Conservation (phyloP, 2,113 vertebrate species). For the Bufo gargarizans region DNA sequence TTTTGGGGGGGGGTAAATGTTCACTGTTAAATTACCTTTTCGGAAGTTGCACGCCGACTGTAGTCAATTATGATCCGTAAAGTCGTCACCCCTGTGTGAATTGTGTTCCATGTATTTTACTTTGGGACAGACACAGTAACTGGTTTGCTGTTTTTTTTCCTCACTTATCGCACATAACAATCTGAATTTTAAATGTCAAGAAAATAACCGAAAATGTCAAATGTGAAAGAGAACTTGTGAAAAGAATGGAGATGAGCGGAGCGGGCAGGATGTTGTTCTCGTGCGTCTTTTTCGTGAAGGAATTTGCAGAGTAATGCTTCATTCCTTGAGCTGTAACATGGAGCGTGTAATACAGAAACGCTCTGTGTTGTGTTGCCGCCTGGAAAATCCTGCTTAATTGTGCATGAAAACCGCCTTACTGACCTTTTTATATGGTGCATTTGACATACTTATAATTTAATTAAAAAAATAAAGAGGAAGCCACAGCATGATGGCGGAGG, state of each 20-base stretch:
- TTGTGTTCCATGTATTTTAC: not conserved
- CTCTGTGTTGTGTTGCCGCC: not conserved
- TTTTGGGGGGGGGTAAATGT: no score
- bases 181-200: slow-evolving; percentile 44
- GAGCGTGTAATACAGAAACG: not conserved
- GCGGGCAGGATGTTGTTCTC: not conserved
- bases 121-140: not conserved
- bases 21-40: not conserved
- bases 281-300: slow-evolving; percentile 1
- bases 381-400: slow-evolving; percentile 10
- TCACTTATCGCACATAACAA: slow-evolving; percentile 3
- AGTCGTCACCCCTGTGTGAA: not conserved
- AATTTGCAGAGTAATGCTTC: slow-evolving; percentile 1
- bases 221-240: not conserved
- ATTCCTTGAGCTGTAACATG: not conserved
- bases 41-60: not conserved
- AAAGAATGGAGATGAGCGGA: not conserved
- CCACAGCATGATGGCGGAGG: not conserved
- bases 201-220: slow-evolving; percentile 43
- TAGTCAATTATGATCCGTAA: not conserved
- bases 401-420: slow-evolving; percentile 22
- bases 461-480: not conserved
- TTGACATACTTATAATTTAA: slow-evolving; percentile 26
- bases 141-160: not conserved
- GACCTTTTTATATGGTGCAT: slow-evolving; percentile 24